Percentiles rank a stretch among this genome's conserved stretches.
Evolutionary conservation across 2,888 invertebrate genomes (phyloP).

Genomic region (Pardosa pseudoannulata): DNA sequence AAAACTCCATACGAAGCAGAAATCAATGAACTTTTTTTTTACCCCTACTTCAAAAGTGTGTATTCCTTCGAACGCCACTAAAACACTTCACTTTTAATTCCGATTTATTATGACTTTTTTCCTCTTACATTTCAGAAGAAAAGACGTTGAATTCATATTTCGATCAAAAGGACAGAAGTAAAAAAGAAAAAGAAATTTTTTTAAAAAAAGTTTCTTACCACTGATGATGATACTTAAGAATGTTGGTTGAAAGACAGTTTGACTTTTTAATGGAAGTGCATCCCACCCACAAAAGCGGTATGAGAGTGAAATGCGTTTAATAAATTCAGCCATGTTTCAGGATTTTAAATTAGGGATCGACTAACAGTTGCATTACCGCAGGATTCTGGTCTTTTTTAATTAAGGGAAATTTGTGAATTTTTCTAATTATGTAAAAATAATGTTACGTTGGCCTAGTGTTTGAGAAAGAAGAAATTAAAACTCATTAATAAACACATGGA

Average conservation of each 20-base stretch:
- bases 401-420: no score
- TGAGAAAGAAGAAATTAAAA: no score
- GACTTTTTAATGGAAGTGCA: slow-evolving; percentile 15
- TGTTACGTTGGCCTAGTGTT: no score
- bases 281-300: background rate
- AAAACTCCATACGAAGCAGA: background rate
- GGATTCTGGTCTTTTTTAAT: no score
- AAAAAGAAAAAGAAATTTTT: background rate
- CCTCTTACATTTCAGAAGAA: background rate
- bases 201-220: no score
- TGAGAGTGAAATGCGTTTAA: background rate
- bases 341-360: background rate
- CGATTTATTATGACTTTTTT: background rate
- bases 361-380: no score
- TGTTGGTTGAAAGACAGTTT: background rate
- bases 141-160: background rate
- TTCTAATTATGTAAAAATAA: no score
- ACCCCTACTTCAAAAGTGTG: background rate
- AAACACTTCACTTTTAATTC: slow-evolving; percentile 19
- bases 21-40: background rate
- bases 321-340: background rate
- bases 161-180: background rate
- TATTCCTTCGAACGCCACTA: background rate
- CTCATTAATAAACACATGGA: no score
- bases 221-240: background rate